Percentiles rank a stretch among this genome's conserved stretches.
These are phyloP conservation scores for Epizoanthus scotinus DNA, from an alignment of 92 coral and sea anemone species.

Conservation along the genomic window DNA sequence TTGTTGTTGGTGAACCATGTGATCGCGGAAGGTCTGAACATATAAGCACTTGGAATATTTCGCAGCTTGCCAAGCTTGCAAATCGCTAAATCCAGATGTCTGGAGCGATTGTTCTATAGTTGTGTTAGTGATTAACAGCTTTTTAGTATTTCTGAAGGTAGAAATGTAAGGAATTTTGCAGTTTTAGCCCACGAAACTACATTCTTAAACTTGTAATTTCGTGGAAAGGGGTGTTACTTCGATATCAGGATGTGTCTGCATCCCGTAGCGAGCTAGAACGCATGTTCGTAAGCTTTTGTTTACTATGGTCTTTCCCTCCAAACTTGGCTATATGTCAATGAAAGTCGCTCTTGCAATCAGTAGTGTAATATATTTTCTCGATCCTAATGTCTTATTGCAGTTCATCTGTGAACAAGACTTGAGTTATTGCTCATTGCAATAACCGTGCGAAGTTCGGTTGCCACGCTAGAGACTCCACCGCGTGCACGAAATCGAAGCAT, in stretches of 20 bases:
- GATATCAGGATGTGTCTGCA: neutral
- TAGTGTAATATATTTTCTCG: neutral
- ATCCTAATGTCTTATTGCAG: neutral
- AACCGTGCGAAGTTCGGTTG: constrained; percentile 22
- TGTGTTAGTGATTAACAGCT: too few relatives aligned
- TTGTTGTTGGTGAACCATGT: too few relatives aligned
- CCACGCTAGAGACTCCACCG: constrained; percentile 29
- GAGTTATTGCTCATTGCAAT: constrained; percentile 4
- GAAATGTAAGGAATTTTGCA: too few relatives aligned
- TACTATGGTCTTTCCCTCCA: neutral
- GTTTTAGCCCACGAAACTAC: too few relatives aligned
- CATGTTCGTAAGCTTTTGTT: neutral
- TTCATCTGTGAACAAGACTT: neutral
- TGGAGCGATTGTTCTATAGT: too few relatives aligned
- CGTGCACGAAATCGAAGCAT: constrained; percentile 22
- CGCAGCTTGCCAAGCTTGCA: too few relatives aligned
- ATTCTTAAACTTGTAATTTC: neutral
- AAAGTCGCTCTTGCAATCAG: neutral
- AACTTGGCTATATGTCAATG: neutral
- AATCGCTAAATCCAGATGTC: too few relatives aligned
- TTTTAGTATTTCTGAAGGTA: too few relatives aligned
- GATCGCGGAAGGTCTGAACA: neutral
- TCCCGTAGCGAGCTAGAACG: constrained; percentile 14
- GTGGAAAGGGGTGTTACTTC: constrained; percentile 43
- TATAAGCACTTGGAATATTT: neutral